Base-by-base conservation (phyloP, 2,113 vertebrate species). In the Calyptomena viridis region DNA sequence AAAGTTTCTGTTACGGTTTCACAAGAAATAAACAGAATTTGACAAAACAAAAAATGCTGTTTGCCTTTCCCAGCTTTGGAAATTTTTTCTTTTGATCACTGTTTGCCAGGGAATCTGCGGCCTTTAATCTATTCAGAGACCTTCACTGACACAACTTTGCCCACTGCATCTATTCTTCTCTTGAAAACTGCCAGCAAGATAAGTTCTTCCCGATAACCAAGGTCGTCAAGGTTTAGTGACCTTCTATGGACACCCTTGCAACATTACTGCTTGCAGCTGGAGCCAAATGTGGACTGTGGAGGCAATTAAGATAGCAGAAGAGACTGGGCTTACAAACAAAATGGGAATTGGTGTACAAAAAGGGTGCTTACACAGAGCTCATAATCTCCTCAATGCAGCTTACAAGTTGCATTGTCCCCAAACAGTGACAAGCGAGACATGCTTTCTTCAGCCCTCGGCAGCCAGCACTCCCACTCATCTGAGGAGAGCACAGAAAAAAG, bases 11-110 rank as follows among this genome's bases (percentile, higher is more conserved):
- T 77, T 77, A 79, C 14, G 40, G 37, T 77, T 97, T 75, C 85
- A 86, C 42, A 94, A 95, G 31, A 77, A 92, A 84, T 35, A 52
- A 90, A 71, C 21, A 75, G 60, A 90, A 59, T 64, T 66, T 52
- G 35, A 58, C 52, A 63, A 69, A 90, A 39, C 27, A 84, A 80
- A 72, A 87, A 63, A 7, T 20, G 14, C 22, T 84, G 73, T 84
- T 89, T 87, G 37, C 37, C 25, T 76, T 92, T 82, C 44, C 73
- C 37, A 94, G 35, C 77, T 84, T 84, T 87, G 47, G 56, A 88
- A 84, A 64, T 89, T 78, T 67, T 90, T 68, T 56, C 47, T 78
- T 94, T 87, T 90, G 60, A 91, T 89, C 33, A 23, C 25, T 92
- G 74, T 91, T 95, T 95, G 52, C 49, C 62, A 79, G 53, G 80